phyloP scores from a whole-genome alignment of 2,888 invertebrate genomes.

The Lasioglossum oenotherae region DNA sequence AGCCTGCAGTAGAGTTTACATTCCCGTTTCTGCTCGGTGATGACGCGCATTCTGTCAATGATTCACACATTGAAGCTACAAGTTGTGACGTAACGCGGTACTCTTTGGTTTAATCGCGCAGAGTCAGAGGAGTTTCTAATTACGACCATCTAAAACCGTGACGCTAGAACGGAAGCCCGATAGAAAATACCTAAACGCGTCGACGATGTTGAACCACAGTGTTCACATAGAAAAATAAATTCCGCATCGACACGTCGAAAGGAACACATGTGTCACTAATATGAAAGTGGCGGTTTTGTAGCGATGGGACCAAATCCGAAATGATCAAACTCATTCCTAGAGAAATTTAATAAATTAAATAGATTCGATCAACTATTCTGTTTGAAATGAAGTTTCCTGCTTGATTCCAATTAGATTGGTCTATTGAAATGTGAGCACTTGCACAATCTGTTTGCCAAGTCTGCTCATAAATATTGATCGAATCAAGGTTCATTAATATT shows the following conservation, averaged over 20 bases:
- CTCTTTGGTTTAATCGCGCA: slow-evolving; percentile 40
- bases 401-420: neutral
- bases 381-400: neutral
- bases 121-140: slow-evolving; percentile 26
- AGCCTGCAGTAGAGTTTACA: neutral
- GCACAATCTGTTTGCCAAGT: too few relatives aligned
- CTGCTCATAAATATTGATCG: neutral
- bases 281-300: slow-evolving; percentile 27
- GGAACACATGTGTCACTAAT: slow-evolving; percentile 53
- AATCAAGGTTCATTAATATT: neutral
- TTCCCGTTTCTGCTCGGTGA: neutral
- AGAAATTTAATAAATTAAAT: neutral
- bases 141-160: slow-evolving; percentile 45
- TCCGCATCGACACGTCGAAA: slow-evolving; percentile 49
- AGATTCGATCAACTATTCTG: neutral
- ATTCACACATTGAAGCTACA: slow-evolving; percentile 28
- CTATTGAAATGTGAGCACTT: neutral
- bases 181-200: slow-evolving; percentile 55
- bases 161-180: slow-evolving; percentile 67
- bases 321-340: neutral
- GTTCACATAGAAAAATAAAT: slow-evolving; percentile 59
- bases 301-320: neutral
- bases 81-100: slow-evolving; percentile 24
- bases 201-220: slow-evolving; percentile 37
- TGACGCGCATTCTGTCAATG: slow-evolving; percentile 2